Evolutionary conservation across 2,797 vertebrate genomes (phyloP), one percentile per base, ranked within the genome.

Genomic region (Sebastes aleutianus): DNA sequence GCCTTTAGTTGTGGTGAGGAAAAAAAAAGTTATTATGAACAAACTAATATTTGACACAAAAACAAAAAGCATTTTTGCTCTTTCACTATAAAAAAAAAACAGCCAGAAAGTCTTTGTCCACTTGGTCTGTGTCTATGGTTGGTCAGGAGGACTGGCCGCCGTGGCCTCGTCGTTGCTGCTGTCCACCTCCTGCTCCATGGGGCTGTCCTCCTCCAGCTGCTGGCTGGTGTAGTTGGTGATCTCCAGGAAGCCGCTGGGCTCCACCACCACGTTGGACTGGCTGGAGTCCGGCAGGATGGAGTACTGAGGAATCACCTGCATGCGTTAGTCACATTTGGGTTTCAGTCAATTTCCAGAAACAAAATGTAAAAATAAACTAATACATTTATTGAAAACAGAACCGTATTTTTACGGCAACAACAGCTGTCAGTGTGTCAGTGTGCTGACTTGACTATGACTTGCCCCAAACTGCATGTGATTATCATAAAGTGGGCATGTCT

Each of bases 141-240:
- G 90, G 70, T 80, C 8, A 0, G 89, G 63, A 11, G 34, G 95
- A 89, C 93, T 93, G 70, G 90, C 69, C 0, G 90, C 86, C 0
- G 89, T 0, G 0, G 92, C 91, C 76, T 95, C 94, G 24, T 96
- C 95, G 16, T 96, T 96, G 95, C 97, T 96, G 91, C 98, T 98
- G 96, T 99, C 98, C 92, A 97, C 94, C 61, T 99, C 98, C 89
- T 97, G 97, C 82, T 98, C 97, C 96, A 99, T 96, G 53, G 95
- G 95, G 0, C 97, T 96, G 88, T 99, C 99, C 18, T 99, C 98
- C 1, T 99, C 98, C 64, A 99, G 95, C 78, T 97, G 97, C 91
- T 99, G 98, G 92, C 99, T 99, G 93, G 98, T 99, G 94, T 98
- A 99, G 94, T 99, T 97, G 82, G 97, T 98, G 89, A 99, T 97